Evolutionary conservation across 2,113 vertebrate genomes (phyloP).

Genomic region (Antechinus flavipes): DNA sequence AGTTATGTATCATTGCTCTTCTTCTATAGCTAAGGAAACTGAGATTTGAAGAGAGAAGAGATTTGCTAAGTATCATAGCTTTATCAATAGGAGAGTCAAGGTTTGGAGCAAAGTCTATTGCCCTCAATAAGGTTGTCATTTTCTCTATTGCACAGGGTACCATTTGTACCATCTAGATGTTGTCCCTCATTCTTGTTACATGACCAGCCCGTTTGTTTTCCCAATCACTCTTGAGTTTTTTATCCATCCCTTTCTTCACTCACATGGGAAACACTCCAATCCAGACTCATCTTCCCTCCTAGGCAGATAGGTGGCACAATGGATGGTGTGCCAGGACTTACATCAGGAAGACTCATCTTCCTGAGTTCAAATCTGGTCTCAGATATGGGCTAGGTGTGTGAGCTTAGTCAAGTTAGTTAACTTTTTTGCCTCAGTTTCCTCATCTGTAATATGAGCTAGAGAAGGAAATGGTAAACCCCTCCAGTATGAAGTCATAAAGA

Average conservation of each 20-base stretch:
- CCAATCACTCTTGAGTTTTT: background rate
- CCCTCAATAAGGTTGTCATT: background rate
- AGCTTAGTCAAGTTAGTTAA: background rate
- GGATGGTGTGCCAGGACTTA: background rate
- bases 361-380: background rate
- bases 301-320: background rate
- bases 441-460: background rate
- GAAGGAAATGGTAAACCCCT: too few species aligned
- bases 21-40: background rate
- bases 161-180: background rate
- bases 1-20: background rate
- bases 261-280: background rate
- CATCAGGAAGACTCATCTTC: background rate
- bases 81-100: background rate
- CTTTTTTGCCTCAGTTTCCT: background rate
- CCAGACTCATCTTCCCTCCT: too few species aligned
- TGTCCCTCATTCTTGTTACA: background rate
- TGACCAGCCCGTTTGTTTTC: background rate
- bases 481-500: background rate
- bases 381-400: background rate
- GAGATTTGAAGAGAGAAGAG: background rate
- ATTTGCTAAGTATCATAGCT: background rate
- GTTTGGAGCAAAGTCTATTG: background rate
- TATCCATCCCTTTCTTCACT: background rate
- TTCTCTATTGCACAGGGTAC: background rate